Conservation (phyloP, 2,888 invertebrate genomes). For the Lasius platythorax region DNA sequence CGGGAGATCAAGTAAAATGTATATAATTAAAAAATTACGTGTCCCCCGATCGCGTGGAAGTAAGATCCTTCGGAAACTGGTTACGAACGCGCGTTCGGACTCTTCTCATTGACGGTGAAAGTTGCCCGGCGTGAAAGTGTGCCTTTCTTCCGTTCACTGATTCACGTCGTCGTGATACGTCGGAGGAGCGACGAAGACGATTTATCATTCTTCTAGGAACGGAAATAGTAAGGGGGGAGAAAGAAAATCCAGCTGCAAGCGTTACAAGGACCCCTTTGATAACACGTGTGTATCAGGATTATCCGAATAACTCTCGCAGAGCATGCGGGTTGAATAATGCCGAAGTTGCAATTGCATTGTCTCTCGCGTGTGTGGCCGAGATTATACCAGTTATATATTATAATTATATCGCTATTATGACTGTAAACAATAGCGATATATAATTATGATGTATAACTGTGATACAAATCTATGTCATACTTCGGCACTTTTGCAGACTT, state of each 20-base stretch:
- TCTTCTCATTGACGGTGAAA: conserved; percentile 85
- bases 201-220: conserved; percentile 21
- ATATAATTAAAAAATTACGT: conserved; percentile 61
- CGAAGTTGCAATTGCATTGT: conserved; percentile 6
- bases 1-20: background rate
- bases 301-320: background rate
- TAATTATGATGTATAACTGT: no score
- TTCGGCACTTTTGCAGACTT: no score
- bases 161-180: conserved; percentile 79
- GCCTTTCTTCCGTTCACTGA: conserved; percentile 85
- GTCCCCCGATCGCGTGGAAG: conserved; percentile 57
- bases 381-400: background rate
- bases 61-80: conserved; percentile 78
- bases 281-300: conserved; percentile 11
- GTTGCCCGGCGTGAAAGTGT: conserved; percentile 85
- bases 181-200: conserved; percentile 57
- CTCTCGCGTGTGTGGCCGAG: background rate
- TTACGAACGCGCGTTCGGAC: conserved; percentile 67
- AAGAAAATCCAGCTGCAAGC: background rate
- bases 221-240: background rate
- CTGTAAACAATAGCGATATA: background rate
- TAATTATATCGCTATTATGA: background rate
- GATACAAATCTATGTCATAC: no score
- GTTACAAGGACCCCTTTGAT: conserved; percentile 46
- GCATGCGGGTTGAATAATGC: conserved; percentile 32